Percentiles rank a stretch among this genome's conserved stretches.
These are phyloP conservation scores for Drosophila ohnishii DNA, from an alignment of 1,140 invertebrate genomes.

Conservation along the genomic window DNA sequence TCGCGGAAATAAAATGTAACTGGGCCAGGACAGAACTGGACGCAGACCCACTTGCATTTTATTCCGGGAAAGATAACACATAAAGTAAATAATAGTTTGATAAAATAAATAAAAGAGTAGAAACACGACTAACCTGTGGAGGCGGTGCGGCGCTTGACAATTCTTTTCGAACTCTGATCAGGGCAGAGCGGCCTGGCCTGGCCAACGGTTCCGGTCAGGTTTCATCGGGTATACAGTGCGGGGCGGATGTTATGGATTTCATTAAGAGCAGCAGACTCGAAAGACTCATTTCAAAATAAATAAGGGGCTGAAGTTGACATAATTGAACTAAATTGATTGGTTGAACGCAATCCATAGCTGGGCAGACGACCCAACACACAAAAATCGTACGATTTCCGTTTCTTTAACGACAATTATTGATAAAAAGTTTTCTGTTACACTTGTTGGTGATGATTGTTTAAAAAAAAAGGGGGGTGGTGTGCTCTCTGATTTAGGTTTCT, in stretches of 20 bases:
- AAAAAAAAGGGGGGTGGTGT: neutral
- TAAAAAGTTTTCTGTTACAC: constrained; percentile 1
- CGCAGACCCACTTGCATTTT: constrained; percentile 32
- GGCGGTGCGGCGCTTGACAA: constrained; percentile 66
- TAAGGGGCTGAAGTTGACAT: constrained; percentile 32
- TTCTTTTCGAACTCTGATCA: constrained; percentile 66
- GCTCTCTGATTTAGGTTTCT: constrained; percentile 13
- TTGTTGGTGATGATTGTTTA: constrained; percentile 4
- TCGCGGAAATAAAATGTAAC: constrained; percentile 30
- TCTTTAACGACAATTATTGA: neutral
- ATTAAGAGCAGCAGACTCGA: constrained; percentile 31
- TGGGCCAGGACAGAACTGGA: neutral
- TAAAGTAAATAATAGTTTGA: constrained; percentile 58
- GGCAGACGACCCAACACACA: constrained; percentile 1
- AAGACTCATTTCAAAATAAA: constrained; percentile 33
- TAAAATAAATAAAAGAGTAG: constrained; percentile 72
- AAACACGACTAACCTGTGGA: constrained; percentile 82
- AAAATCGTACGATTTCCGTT: constrained; percentile 4
- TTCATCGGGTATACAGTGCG: constrained; percentile 57
- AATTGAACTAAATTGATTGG: constrained; percentile 51
- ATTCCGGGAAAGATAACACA: constrained; percentile 41
- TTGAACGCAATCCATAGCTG: constrained; percentile 20
- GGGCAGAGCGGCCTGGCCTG: constrained; percentile 71
- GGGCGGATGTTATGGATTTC: neutral
- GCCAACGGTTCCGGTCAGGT: constrained; percentile 67